Percentiles rank a stretch among this genome's conserved stretches.
These are phyloP conservation scores for Nothura maculosa DNA, from an alignment of 2,797 vertebrate species.

Conservation along the genomic window DNA sequence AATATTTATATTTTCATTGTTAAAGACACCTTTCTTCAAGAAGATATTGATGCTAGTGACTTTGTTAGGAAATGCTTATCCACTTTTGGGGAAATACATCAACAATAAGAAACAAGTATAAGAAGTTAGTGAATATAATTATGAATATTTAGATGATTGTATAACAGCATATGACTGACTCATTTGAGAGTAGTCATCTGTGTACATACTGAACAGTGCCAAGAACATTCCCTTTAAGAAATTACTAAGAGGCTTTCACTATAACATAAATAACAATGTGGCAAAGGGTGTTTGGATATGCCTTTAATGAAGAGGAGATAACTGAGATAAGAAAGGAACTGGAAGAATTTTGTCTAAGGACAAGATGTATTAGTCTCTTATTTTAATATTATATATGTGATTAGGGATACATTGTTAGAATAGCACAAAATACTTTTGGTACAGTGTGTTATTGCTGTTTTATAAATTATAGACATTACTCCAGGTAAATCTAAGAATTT, in stretches of 20 bases:
- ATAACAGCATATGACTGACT: background rate
- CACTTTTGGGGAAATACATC: background rate
- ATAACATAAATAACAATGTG: slow-evolving; percentile 18
- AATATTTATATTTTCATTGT: background rate
- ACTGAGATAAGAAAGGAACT: slow-evolving; percentile 61
- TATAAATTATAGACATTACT: background rate
- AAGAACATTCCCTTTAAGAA: background rate
- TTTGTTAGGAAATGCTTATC: background rate
- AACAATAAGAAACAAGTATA: background rate
- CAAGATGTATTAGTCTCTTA: slow-evolving; percentile 29
- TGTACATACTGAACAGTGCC: background rate
- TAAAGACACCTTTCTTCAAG: background rate
- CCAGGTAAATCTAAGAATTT: background rate
- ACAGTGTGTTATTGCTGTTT: background rate
- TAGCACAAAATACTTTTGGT: background rate
- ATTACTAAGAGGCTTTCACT: slow-evolving; percentile 25
- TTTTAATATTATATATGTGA: background rate
- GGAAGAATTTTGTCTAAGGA: slow-evolving; percentile 47
- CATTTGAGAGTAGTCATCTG: background rate
- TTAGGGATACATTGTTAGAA: background rate
- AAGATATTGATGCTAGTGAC: background rate
- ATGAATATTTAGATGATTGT: background rate
- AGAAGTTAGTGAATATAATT: background rate
- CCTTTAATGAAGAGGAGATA: background rate
- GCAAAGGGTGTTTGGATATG: slow-evolving; percentile 16